Percentiles rank a stretch among this genome's conserved stretches.
phyloP scores from a whole-genome alignment of 92 coral and sea anemone genomes.

The Phenganax marumi region DNA sequence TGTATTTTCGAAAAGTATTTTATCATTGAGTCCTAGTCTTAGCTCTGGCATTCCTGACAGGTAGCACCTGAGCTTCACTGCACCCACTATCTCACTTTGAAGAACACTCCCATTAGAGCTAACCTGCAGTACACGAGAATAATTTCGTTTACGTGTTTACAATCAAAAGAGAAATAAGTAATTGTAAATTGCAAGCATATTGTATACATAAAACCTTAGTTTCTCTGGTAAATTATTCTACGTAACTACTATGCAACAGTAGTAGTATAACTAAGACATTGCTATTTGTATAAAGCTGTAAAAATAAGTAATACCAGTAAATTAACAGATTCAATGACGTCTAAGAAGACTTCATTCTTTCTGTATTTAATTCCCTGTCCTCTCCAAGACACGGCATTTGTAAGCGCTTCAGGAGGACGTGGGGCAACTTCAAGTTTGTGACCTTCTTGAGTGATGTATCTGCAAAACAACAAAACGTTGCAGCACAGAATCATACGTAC shows the following conservation, averaged over 20 bases:
- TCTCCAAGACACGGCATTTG: slow-evolving; percentile 99
- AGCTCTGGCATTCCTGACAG: slow-evolving; percentile 97
- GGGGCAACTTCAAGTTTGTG: slow-evolving; percentile 94
- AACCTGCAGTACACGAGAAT: slow-evolving; percentile 58
- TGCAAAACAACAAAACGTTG: slow-evolving; percentile 12
- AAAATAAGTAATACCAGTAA: slow-evolving; percentile 60
- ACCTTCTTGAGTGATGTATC: slow-evolving; percentile 97
- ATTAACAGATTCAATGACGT: slow-evolving; percentile 98
- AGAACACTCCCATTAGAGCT: slow-evolving; percentile 92
- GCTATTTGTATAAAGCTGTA: too few relatives aligned
- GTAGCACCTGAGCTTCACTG: slow-evolving; percentile 93
- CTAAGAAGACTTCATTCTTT: slow-evolving; percentile 96
- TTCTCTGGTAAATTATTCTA: not conserved
- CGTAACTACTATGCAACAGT: not conserved
- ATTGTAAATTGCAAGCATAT: not conserved
- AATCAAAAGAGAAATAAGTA: not conserved
- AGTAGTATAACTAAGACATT: too few relatives aligned
- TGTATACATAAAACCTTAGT: not conserved
- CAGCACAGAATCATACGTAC: not conserved
- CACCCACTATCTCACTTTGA: slow-evolving; percentile 95
- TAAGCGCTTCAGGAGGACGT: slow-evolving; percentile 95
- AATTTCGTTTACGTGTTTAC: not conserved
- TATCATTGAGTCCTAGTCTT: slow-evolving; percentile 93
- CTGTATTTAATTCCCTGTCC: slow-evolving; percentile 96
- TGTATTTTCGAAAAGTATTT: slow-evolving; percentile 92